phyloP scores from a whole-genome alignment of 2,113 vertebrate genomes.

The Lathamus discolor region DNA sequence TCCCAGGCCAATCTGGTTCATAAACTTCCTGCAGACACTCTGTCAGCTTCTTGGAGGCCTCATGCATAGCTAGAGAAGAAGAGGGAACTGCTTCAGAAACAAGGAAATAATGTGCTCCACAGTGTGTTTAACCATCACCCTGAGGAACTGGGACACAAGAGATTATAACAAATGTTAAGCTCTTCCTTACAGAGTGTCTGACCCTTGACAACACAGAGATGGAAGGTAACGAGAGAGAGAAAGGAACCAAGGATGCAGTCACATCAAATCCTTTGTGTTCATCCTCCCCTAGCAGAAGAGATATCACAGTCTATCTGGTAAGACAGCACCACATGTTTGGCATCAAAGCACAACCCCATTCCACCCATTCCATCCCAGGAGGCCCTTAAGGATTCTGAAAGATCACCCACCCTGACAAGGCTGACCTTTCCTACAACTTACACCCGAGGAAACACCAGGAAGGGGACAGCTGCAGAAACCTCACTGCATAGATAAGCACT shows the following conservation, averaged over 20 bases:
- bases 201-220: not conserved
- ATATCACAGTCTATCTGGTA: not conserved
- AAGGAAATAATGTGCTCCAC: not conserved
- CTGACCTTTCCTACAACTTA: not conserved
- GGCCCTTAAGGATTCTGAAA: not conserved
- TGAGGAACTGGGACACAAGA: not conserved
- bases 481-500: fast-evolving
- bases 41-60: slow-evolving; percentile 92
- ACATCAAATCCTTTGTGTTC: not conserved
- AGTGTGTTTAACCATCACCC: not conserved
- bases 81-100: not conserved
- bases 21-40: slow-evolving; percentile 95
- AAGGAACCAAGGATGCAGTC: not conserved
- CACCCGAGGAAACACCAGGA: not conserved
- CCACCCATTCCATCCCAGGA: not conserved
- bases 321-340: not conserved
- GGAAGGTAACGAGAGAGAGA: not conserved
- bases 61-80: slow-evolving; percentile 89
- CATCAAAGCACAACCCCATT: not conserved
- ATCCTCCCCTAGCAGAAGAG: not conserved
- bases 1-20: slow-evolving; percentile 92
- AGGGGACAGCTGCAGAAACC: not conserved
- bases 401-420: not conserved
- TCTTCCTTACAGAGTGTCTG: not conserved
- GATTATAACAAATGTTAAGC: not conserved